Evolutionary conservation across 2,113 vertebrate genomes (phyloP).

Genomic region (Myotis brandtii): DNA sequence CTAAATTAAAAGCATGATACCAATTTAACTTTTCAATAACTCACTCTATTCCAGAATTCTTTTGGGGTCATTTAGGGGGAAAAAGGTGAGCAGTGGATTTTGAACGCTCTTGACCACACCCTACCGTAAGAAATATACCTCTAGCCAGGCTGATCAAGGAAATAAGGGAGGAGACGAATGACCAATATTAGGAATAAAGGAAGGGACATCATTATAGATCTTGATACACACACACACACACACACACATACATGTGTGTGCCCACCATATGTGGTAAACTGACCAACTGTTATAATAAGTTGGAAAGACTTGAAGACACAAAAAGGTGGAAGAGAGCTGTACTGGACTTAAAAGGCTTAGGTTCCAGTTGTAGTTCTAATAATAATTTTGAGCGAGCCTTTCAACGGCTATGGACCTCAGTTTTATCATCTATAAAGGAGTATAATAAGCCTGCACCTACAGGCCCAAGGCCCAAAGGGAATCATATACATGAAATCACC

Average conservation of each 20-base stretch:
- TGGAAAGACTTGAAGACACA: slow-evolving; percentile 29
- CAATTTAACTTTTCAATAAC: background rate
- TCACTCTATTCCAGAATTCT: background rate
- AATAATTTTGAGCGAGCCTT: background rate
- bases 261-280: background rate
- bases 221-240: background rate
- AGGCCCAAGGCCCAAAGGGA: background rate
- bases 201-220: background rate
- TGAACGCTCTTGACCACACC: background rate
- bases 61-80: background rate
- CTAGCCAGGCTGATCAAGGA: background rate
- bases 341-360: background rate
- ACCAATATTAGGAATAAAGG: slow-evolving; percentile 18
- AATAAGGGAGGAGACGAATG: background rate
- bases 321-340: background rate
- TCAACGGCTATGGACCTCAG: background rate
- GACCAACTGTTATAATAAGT: background rate
- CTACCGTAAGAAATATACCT: background rate
- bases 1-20: background rate
- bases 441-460: background rate
- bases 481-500: background rate
- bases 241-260: background rate
- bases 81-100: background rate
- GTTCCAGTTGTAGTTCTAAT: background rate
- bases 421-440: slow-evolving; percentile 19